Percentiles rank a stretch among this genome's conserved stretches.
Conservation (phyloP, 2,888 invertebrate genomes). For the Drosophila testacea region DNA sequence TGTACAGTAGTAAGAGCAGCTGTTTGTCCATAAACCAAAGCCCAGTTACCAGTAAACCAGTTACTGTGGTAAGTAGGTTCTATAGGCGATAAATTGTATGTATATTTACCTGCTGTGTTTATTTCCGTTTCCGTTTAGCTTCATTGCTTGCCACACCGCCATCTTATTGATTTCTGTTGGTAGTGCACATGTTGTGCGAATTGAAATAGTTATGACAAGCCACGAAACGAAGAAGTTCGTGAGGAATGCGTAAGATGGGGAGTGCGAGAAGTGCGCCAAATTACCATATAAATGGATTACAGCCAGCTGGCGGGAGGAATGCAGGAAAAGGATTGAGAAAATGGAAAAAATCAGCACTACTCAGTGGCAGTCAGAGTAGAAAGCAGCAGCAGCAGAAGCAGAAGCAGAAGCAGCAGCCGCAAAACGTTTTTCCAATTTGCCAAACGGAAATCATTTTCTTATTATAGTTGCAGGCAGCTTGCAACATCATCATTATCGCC, state of each 20-base stretch:
- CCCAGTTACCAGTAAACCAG: not conserved
- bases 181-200: slow-evolving; percentile 68
- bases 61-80: not conserved
- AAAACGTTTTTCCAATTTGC: slow-evolving; percentile 82
- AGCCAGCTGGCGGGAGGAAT: not conserved
- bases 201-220: slow-evolving; percentile 73
- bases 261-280: slow-evolving; percentile 40
- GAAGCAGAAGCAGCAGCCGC: slow-evolving; percentile 44
- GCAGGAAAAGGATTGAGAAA: slow-evolving; percentile 39
- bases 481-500: slow-evolving; percentile 43
- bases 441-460: slow-evolving; percentile 83
- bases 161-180: slow-evolving; percentile 52
- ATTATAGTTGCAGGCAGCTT: slow-evolving; percentile 76
- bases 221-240: slow-evolving; percentile 25
- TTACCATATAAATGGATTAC: slow-evolving; percentile 80
- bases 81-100: slow-evolving; percentile 23
- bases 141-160: slow-evolving; percentile 7
- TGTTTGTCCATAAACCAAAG: slow-evolving; percentile 4
- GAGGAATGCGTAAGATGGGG: slow-evolving; percentile 23
- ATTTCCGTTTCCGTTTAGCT: slow-evolving; percentile 63
- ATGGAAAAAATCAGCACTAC: slow-evolving; percentile 49
- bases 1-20: not conserved
- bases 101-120: slow-evolving; percentile 62
- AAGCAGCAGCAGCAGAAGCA: slow-evolving; percentile 36
- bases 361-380: not conserved